phyloP scores from a whole-genome alignment of 23 tunicate species.

The Botrylloides violaceus region DNA sequence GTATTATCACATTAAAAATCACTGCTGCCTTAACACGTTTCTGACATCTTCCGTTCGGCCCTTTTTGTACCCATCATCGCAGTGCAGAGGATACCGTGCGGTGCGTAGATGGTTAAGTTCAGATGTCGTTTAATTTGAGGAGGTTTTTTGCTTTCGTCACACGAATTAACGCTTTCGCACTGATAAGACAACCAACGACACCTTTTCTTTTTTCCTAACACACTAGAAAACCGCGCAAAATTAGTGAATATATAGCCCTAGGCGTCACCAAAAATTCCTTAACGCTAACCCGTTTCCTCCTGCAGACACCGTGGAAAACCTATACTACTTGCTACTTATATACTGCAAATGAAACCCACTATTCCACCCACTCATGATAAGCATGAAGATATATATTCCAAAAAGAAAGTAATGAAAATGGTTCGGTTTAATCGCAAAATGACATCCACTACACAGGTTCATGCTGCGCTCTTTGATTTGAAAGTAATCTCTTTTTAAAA shows the following conservation, averaged over 20 bases:
- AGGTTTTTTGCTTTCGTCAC: conserved; percentile 20
- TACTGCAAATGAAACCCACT: too few species aligned
- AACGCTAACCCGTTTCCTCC: neutral
- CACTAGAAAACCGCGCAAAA: conserved; percentile 8
- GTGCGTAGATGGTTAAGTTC: neutral
- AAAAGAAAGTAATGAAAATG: too few species aligned
- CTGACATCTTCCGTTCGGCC: too few species aligned
- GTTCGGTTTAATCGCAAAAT: too few species aligned
- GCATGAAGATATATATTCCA: too few species aligned
- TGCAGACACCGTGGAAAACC: too few species aligned
- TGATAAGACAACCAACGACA: conserved; percentile 22
- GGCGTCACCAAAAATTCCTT: conserved; percentile 26
- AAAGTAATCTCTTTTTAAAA: too few species aligned
- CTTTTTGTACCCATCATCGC: neutral
- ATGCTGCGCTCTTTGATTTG: too few species aligned
- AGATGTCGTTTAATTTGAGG: conserved; percentile 12
- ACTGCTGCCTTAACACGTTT: neutral
- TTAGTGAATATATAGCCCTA: conserved; percentile 10
- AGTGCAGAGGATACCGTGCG: neutral
- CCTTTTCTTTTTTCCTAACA: conserved; percentile 5
- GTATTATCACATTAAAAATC: neutral
- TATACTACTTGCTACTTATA: too few species aligned
- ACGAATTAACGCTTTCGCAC: conserved; percentile 21
- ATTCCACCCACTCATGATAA: too few species aligned
- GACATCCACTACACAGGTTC: too few species aligned